Conservation (phyloP, 2,797 vertebrate genomes). For the Tangara arthus region DNA sequence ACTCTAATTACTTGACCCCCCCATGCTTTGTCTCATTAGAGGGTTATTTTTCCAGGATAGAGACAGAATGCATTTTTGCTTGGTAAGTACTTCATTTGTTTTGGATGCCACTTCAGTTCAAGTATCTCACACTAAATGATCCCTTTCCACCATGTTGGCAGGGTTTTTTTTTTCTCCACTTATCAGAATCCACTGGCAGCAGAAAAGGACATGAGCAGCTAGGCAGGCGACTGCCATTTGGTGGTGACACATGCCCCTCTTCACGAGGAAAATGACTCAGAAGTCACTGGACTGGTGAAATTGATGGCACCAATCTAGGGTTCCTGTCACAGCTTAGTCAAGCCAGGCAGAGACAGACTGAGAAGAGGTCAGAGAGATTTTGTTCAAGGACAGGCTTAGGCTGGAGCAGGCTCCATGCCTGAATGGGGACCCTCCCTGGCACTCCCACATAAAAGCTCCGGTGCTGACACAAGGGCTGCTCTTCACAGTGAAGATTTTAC, state of each 20-base stretch:
- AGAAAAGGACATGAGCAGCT: background rate
- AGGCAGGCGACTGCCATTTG: background rate
- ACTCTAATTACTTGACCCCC: background rate
- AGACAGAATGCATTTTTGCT: background rate
- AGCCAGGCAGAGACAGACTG: background rate
- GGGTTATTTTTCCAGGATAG: constrained; percentile 14
- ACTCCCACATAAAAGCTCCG: background rate
- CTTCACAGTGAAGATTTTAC: background rate
- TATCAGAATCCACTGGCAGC: background rate
- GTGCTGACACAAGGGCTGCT: background rate
- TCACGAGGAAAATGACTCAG: background rate
- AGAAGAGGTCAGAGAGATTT: background rate
- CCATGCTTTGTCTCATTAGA: constrained; percentile 21
- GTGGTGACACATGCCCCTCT: background rate
- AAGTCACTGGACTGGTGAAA: background rate
- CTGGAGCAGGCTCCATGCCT: background rate
- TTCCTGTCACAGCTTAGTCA: background rate
- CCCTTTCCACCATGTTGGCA: background rate
- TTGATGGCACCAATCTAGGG: background rate
- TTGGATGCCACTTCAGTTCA: constrained; percentile 12
- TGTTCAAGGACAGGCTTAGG: background rate
- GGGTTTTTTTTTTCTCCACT: background rate
- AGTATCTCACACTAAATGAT: constrained; percentile 9
- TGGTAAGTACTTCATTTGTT: constrained; percentile 8
- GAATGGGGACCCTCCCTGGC: background rate